phyloP scores from a whole-genome alignment of 2,888 invertebrate species.

The Archips xylosteana region DNA sequence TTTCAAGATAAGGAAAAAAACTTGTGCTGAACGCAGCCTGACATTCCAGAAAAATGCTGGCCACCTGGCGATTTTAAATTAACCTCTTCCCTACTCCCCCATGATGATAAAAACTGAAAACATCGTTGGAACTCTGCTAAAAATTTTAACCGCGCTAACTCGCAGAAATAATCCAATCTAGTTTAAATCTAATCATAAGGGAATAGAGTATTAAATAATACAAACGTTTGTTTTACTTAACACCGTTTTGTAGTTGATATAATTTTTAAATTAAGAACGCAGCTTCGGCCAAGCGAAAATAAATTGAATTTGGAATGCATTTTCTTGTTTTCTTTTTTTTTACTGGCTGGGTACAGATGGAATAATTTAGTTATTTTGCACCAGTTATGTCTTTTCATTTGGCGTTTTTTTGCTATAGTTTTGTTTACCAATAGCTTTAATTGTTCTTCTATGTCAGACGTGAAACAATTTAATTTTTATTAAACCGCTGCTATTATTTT shows the following conservation, averaged over 20 bases:
- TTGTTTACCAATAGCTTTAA: no score
- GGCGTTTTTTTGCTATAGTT: no score
- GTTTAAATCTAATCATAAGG: neutral
- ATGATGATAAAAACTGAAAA: constrained; percentile 1
- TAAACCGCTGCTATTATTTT: no score
- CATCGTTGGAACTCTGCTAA: neutral
- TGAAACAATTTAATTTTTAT: no score
- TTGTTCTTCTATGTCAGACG: no score
- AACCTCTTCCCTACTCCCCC: neutral
- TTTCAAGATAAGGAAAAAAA: no score
- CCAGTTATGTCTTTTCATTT: no score
- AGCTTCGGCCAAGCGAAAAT: constrained; percentile 46
- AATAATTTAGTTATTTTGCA: constrained; percentile 43
- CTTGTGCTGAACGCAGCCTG: neutral
- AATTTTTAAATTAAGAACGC: constrained; percentile 13
- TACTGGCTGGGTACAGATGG: constrained; percentile 49
- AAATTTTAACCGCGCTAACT: neutral
- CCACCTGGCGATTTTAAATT: constrained; percentile 7
- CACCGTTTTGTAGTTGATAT: neutral
- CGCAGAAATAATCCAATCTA: neutral
- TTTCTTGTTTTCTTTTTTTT: constrained; percentile 52
- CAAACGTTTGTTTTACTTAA: neutral
- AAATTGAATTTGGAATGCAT: constrained; percentile 62
- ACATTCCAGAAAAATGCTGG: neutral
- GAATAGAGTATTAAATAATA: neutral